Base-by-base conservation (phyloP, 2,888 invertebrate genomes). In the Minunthozetes semirufus region DNA sequence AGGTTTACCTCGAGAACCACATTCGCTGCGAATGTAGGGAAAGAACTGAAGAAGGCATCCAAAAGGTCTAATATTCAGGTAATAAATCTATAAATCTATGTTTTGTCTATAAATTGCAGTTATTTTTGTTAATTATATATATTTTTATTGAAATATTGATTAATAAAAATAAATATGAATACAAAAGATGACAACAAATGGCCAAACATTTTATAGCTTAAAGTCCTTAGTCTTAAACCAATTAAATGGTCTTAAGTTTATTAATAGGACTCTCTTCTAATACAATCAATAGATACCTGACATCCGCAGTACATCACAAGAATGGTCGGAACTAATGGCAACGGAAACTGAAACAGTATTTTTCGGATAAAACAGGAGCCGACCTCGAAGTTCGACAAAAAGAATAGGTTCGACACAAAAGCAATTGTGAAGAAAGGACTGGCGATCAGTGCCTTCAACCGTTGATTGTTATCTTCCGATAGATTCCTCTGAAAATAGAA, bases 391-490 rank as follows among this genome's bases (percentile, higher is more conserved):
- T 79, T 79, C 25, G 79, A 90, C 83, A 94, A 91, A 82, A 94
- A 92, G 83, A 90, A 93, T 81, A 93, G 92, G 84, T 92, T 93
- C 0, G 93, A 92, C 80, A 93, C 86, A 0, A 90, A 90, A 15
- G 93, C 92, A 78, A 92, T 83, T 33, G 89, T 88, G 78, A 93
- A 87, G 70, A 94, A 84, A 29, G 92, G 92, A 33, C 89, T 86
- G 76, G 89, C 88, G 76, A 90, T 80, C 11, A 89, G 79, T 73
- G 89, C 91, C 25, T 66, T 71, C 1, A 76, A 29, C 59, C 76
- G 70, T 29, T 3, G 70, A 13, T 50, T 46, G 4, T n/a, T 25
- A 19, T 59, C 33, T 8, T 25, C 42, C 6, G 75, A 72, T 0
- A 75, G 27, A 9, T 46, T 33, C 17, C 8, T 25, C 72, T 75